A percentile compares a stretch with the other conserved stretches of the same genome.
Evolutionary conservation across 2,888 invertebrate genomes (phyloP).

Genomic region (Tortricodes alternella): DNA sequence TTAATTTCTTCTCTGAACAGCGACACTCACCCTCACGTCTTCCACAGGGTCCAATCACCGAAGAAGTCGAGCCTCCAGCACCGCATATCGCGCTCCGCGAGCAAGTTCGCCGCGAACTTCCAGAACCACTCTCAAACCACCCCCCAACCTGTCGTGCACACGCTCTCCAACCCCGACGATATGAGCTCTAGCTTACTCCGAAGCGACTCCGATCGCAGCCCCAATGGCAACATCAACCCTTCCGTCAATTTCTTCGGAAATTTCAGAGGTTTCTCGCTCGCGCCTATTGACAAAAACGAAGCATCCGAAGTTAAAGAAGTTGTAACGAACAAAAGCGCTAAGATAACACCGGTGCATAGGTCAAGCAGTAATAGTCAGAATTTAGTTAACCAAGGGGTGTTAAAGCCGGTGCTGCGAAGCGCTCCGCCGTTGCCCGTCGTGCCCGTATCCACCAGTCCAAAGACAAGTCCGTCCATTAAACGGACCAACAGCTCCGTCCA

Average conservation of each 20-base stretch:
- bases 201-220: conserved; percentile 75
- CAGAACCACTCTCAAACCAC: conserved; percentile 63
- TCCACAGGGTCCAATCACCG: conserved; percentile 68
- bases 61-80: conserved; percentile 74
- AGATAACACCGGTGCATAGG: conserved; percentile 77
- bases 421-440: conserved; percentile 86
- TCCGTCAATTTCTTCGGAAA: conserved; percentile 90
- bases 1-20: too few species aligned
- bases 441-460: conserved; percentile 63
- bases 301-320: conserved; percentile 35
- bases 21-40: conserved; percentile 9
- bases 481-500: conserved; percentile 69
- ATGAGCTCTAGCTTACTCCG: conserved; percentile 87
- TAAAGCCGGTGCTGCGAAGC: conserved; percentile 77
- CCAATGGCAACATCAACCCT: conserved; percentile 72
- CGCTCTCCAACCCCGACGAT: conserved; percentile 85
- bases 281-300: conserved; percentile 81
- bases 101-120: conserved; percentile 74
- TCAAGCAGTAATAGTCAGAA: conserved; percentile 68
- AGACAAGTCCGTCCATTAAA: conserved; percentile 67
- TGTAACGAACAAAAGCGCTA: conserved; percentile 72
- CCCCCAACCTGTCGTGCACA: conserved; percentile 71
- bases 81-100: conserved; percentile 71
- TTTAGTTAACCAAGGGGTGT: conserved; percentile 57
- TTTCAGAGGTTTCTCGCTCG: conserved; percentile 92